Conservation (phyloP, 35 echinoderm and acorn worm genomes). For the Ophiothrix spiculata region DNA sequence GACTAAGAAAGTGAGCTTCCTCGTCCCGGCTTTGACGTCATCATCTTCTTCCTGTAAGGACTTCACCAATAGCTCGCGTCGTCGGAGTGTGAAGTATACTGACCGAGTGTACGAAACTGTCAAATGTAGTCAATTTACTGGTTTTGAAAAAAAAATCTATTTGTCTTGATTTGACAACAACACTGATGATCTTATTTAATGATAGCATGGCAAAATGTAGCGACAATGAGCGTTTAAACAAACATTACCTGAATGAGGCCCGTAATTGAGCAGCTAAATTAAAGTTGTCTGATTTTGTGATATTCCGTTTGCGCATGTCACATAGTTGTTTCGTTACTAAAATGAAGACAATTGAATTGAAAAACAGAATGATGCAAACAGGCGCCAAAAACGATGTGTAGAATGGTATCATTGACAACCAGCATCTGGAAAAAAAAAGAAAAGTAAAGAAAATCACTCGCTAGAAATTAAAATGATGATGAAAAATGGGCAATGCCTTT, state of each 20-base stretch:
- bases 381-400: constrained; percentile 43
- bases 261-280: constrained; percentile 41
- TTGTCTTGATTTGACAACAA: no score
- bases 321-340: constrained; percentile 59
- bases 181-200: no score
- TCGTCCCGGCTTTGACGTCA: no score
- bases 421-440: constrained; percentile 40
- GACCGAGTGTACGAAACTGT: no score
- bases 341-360: constrained; percentile 60
- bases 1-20: no score
- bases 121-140: no score
- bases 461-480: background rate
- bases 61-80: no score
- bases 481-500: background rate
- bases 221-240: no score
- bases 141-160: no score
- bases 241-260: constrained; percentile 33
- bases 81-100: no score
- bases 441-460: background rate
- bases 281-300: constrained; percentile 48
- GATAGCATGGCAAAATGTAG: no score
- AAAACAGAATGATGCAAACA: constrained; percentile 46
- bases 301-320: constrained; percentile 28
- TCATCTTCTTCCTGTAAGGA: no score
- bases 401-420: constrained; percentile 38